phyloP scores from a whole-genome alignment of 1,140 invertebrate genomes.

The Anthonomus grandis region DNA sequence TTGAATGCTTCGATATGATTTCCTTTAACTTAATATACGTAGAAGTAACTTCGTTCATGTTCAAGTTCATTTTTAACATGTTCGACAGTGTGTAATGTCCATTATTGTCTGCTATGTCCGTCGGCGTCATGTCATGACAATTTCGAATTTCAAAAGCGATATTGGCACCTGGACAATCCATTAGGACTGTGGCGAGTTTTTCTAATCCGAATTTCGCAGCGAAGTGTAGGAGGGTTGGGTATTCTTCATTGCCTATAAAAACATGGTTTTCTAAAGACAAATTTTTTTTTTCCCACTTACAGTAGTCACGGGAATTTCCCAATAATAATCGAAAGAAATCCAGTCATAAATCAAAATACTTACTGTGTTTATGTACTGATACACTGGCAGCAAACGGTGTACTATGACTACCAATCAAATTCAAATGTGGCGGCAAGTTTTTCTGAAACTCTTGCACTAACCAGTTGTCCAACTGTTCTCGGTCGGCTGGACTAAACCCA shows the following conservation, averaged over 20 bases:
- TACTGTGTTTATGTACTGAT: constrained; percentile 44
- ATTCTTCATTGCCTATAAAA: constrained; percentile 68
- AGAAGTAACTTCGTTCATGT: constrained; percentile 75
- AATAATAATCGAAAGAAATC: too few species aligned
- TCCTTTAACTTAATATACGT: constrained; percentile 82
- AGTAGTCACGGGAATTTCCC: background rate
- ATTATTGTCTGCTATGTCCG: constrained; percentile 73
- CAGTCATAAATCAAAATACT: constrained; percentile 13
- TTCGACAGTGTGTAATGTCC: constrained; percentile 68
- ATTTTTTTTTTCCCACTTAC: background rate
- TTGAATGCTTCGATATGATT: constrained; percentile 56
- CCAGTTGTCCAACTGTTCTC: constrained; percentile 76
- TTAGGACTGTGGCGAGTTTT: constrained; percentile 72
- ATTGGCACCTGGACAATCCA: constrained; percentile 81
- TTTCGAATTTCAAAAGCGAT: constrained; percentile 76
- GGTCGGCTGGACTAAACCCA: constrained; percentile 70
- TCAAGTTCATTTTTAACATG: constrained; percentile 71
- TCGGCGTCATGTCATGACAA: constrained; percentile 71
- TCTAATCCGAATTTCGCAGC: constrained; percentile 81
- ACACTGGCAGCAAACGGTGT: constrained; percentile 47
- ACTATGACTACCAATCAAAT: constrained; percentile 60
- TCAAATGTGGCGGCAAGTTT: constrained; percentile 77
- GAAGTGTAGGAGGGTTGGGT: constrained; percentile 85
- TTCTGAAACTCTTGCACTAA: constrained; percentile 75
- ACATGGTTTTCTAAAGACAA: background rate